Evolutionary conservation across 2,888 invertebrate genomes (phyloP).

Genomic region (Agrotis puta): DNA sequence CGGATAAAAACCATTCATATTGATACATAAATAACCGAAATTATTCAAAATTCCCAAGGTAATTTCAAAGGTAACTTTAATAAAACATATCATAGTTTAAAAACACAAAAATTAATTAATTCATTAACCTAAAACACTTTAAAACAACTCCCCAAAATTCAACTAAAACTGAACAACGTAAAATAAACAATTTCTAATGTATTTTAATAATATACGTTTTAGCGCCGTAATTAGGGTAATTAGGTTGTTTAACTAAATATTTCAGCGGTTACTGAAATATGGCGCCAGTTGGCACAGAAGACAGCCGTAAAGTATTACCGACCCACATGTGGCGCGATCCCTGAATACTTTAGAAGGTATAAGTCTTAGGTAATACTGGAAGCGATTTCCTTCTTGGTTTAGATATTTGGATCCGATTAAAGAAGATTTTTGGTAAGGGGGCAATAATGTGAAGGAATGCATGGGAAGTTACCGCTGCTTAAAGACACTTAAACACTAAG

Average conservation of each 20-base stretch:
- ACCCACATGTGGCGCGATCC: slow-evolving; percentile 68
- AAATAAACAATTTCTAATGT: slow-evolving; percentile 46
- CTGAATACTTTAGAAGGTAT: slow-evolving; percentile 67
- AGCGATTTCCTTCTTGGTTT: slow-evolving; percentile 36
- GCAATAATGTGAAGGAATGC: neutral
- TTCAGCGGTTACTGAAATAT: slow-evolving; percentile 60
- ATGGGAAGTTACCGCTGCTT: too few relatives aligned
- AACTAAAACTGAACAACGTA: neutral
- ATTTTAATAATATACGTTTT: slow-evolving; percentile 53
- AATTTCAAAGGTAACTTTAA: neutral
- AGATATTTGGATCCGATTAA: neutral
- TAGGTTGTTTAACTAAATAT: slow-evolving; percentile 60
- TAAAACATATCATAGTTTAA: neutral
- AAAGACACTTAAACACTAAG: neutral
- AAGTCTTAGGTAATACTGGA: slow-evolving; percentile 23
- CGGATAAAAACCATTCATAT: neutral
- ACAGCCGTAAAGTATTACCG: slow-evolving; percentile 69
- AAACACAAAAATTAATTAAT: slow-evolving; percentile 24
- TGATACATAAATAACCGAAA: neutral
- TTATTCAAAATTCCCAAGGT: neutral
- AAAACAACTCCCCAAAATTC: neutral
- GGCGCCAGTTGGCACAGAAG: slow-evolving; percentile 61
- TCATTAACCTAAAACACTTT: neutral
- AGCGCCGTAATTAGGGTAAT: slow-evolving; percentile 66
- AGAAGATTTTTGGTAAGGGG: neutral